phyloP scores from a whole-genome alignment of 2,888 invertebrate species.

The Drosophila nr. medialis region DNA sequence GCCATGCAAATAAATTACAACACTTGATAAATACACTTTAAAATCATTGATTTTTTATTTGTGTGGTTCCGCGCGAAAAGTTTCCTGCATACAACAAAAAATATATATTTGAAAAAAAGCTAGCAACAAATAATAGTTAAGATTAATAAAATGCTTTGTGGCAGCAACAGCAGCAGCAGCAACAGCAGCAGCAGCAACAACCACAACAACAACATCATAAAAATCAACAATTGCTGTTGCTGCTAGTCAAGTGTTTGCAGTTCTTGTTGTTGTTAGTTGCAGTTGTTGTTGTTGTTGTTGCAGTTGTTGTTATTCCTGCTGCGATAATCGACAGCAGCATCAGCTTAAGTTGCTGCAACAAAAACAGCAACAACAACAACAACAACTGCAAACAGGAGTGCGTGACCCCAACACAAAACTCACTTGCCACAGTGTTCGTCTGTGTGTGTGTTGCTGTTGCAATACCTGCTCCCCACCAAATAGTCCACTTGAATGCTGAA shows the following conservation, averaged over 20 bases:
- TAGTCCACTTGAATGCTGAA: slow-evolving; percentile 61
- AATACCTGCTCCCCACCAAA: slow-evolving; percentile 31
- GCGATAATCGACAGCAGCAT: slow-evolving; percentile 36
- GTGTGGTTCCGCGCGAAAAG: slow-evolving; percentile 26
- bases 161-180: slow-evolving; percentile 35
- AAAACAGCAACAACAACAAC: slow-evolving; percentile 4
- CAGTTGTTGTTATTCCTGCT: slow-evolving; percentile 26
- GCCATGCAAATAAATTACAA: slow-evolving; percentile 62
- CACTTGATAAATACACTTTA: slow-evolving; percentile 37
- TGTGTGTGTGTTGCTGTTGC: slow-evolving; percentile 35
- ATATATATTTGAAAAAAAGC: slow-evolving; percentile 1
- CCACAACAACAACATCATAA: slow-evolving; percentile 25
- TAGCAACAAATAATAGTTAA: slow-evolving; percentile 1
- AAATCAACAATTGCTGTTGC: slow-evolving; percentile 27
- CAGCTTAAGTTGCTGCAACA: slow-evolving; percentile 17
- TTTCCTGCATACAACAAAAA: slow-evolving; percentile 25
- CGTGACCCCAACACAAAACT: slow-evolving; percentile 71
- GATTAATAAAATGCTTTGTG: slow-evolving; percentile 40
- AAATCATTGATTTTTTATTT: slow-evolving; percentile 6
- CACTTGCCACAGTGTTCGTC: slow-evolving; percentile 22
- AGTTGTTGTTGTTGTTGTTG: slow-evolving; percentile 12
- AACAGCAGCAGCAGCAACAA: slow-evolving; percentile 22
- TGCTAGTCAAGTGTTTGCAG: slow-evolving; percentile 22
- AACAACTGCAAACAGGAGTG: slow-evolving; percentile 58
- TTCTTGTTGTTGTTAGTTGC: slow-evolving; percentile 13